Conservation (phyloP, 2,113 vertebrate genomes). For the Daboia siamensis region DNA sequence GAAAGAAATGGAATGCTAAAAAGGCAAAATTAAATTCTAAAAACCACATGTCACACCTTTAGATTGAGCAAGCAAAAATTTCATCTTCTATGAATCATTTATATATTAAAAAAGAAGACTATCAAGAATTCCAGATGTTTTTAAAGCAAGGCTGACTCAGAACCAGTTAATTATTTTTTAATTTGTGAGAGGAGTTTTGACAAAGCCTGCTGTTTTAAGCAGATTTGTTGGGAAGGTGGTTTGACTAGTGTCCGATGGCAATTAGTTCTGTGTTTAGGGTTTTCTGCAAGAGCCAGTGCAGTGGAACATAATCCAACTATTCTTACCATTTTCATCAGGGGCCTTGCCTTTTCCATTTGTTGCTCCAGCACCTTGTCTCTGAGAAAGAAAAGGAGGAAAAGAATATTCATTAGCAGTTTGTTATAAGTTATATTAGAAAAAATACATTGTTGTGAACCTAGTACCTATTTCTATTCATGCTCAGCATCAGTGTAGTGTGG, state of each 20-base stretch:
- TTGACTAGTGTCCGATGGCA: not conserved
- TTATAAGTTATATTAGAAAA: not conserved
- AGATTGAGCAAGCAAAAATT: not conserved
- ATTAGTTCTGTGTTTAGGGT: not conserved
- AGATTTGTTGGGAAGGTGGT: not conserved
- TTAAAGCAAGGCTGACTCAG: not conserved
- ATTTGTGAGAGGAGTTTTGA: not conserved
- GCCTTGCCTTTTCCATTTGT: slow-evolving; percentile 88
- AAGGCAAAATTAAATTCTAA: not conserved
- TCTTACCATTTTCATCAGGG: slow-evolving; percentile 85
- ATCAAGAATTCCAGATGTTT: not conserved
- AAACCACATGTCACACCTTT: not conserved
- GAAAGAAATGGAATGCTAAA: not conserved
- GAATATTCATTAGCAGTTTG: not conserved
- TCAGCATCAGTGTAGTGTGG: not conserved
- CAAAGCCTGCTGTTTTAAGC: not conserved
- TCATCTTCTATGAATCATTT: not conserved
- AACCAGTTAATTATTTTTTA: not conserved
- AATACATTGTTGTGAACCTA: not conserved
- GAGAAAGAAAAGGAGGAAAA: slow-evolving; percentile 25
- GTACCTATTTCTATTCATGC: not conserved
- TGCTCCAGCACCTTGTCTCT: slow-evolving; percentile 89
- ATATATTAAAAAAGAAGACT: not conserved
- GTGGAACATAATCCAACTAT: not conserved
- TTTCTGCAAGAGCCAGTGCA: not conserved